A percentile compares a stretch with the other conserved stretches of the same genome.
Conservation (phyloP, 2,113 vertebrate genomes). For the Choloepus hoffmanni region DNA sequence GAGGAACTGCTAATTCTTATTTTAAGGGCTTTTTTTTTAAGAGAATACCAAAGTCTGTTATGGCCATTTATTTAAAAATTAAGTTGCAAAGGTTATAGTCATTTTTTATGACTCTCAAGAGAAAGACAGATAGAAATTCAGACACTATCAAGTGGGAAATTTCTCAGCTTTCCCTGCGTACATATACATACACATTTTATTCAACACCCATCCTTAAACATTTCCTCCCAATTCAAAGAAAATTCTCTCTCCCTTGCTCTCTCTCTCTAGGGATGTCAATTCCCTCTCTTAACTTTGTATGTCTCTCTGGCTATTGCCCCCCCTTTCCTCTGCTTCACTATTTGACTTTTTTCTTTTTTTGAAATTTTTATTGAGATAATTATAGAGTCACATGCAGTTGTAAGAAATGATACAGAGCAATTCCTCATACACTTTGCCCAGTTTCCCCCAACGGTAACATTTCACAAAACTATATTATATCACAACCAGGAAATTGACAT, state of each 20-base stretch:
- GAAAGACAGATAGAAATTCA: not conserved
- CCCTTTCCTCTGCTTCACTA: not conserved
- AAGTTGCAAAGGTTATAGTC: constrained; percentile 66
- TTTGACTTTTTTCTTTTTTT: not conserved
- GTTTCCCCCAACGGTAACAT: not conserved
- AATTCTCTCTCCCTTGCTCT: not conserved
- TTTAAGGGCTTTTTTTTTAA: constrained; percentile 67
- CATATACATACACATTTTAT: not conserved
- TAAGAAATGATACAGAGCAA: not conserved
- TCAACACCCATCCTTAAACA: not conserved
- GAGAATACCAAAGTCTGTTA: constrained; percentile 76
- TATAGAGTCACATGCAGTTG: not conserved
- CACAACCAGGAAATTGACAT: not conserved
- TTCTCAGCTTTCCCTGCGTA: not conserved
- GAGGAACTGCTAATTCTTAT: constrained; percentile 80
- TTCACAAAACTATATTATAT: not conserved
- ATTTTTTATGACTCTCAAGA: constrained; percentile 66
- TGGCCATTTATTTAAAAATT: constrained; percentile 66
- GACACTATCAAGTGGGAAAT: not conserved
- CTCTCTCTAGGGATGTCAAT: not conserved
- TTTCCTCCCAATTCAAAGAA: not conserved
- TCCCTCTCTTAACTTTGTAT: not conserved
- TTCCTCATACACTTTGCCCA: not conserved
- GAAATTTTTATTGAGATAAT: not conserved
- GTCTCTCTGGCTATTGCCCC: not conserved